These are phyloP conservation scores for Rhorus exstirpatorius DNA, from an alignment of 2,888 invertebrate species.

Conservation along the genomic window DNA sequence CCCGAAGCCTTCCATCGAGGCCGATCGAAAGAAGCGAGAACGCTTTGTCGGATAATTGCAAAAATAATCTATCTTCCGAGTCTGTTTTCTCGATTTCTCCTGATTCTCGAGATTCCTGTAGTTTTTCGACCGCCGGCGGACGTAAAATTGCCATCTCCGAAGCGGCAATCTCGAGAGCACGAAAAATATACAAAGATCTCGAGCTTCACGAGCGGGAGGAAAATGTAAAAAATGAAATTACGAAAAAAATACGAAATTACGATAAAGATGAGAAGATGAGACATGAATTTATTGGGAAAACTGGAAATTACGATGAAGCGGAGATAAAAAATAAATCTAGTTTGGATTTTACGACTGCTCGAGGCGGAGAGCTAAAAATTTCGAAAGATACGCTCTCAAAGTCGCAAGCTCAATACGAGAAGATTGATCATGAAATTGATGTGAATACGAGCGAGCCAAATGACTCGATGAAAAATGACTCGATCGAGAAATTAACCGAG, in stretches of 20 bases:
- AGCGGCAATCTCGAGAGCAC: slow-evolving; percentile 55
- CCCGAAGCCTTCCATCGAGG: background rate
- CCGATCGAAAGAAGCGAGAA: background rate
- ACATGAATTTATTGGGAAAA: slow-evolving; percentile 42
- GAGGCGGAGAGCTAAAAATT: slow-evolving; percentile 58
- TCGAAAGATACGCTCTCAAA: slow-evolving; percentile 50
- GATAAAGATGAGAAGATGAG: slow-evolving; percentile 68
- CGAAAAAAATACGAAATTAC: background rate
- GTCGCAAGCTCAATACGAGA: slow-evolving; percentile 54
- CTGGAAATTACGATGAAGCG: slow-evolving; percentile 67
- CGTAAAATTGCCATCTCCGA: slow-evolving; percentile 74
- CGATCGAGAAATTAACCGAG: background rate
- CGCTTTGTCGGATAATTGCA: background rate
- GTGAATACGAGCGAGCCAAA: slow-evolving; percentile 17
- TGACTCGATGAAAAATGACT: background rate
- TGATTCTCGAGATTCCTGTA: slow-evolving; percentile 41
- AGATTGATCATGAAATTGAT: slow-evolving; percentile 33
- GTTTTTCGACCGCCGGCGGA: slow-evolving; percentile 82
- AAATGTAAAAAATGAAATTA: background rate
- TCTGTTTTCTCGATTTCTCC: background rate
- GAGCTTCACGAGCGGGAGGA: background rate
- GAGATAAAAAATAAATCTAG: slow-evolving; percentile 52
- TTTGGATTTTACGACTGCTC: background rate
- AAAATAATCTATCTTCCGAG: slow-evolving; percentile 1
- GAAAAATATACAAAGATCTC: slow-evolving; percentile 28